Evolutionary conservation across 2,113 vertebrate species (phyloP).

Genomic region (Suricata suricatta): DNA sequence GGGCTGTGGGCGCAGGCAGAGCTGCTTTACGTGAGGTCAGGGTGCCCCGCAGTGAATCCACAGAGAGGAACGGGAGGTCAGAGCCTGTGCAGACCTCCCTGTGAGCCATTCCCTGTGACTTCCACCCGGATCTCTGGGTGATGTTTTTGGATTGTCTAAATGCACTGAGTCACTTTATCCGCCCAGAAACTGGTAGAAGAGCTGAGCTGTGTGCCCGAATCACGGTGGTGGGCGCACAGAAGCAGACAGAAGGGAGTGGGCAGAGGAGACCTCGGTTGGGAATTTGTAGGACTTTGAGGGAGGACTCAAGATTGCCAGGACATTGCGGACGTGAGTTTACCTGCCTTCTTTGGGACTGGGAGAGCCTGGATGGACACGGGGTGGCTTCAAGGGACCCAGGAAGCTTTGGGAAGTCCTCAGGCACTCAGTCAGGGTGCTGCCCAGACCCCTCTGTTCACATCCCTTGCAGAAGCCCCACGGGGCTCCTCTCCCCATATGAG

Average conservation of each 20-base stretch:
- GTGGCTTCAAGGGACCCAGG: not conserved
- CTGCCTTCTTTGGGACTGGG: not conserved
- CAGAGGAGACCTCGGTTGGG: not conserved
- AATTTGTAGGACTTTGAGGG: not conserved
- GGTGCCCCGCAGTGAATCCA: not conserved
- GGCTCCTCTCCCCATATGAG: not conserved
- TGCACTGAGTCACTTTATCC: accelerated
- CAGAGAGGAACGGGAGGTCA: accelerated
- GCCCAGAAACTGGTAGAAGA: not conserved
- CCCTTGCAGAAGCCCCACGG: no score
- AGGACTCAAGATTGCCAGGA: not conserved
- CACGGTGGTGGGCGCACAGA: accelerated
- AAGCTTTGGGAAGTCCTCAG: not conserved
- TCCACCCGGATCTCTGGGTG: not conserved
- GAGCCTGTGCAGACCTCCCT: accelerated
- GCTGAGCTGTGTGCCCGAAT: no score
- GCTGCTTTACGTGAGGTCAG: accelerated
- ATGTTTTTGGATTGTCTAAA: not conserved
- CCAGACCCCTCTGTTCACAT: accelerated
- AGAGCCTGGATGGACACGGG: accelerated
- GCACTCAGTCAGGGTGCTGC: not conserved
- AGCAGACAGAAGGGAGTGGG: accelerated
- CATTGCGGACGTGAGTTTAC: not conserved
- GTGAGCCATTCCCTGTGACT: no score
- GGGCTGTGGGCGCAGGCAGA: not conserved